Evolutionary conservation across 2,113 vertebrate genomes (phyloP), one percentile per base, ranked within the genome.

Genomic region (Nerophis lumbriciformis): DNA sequence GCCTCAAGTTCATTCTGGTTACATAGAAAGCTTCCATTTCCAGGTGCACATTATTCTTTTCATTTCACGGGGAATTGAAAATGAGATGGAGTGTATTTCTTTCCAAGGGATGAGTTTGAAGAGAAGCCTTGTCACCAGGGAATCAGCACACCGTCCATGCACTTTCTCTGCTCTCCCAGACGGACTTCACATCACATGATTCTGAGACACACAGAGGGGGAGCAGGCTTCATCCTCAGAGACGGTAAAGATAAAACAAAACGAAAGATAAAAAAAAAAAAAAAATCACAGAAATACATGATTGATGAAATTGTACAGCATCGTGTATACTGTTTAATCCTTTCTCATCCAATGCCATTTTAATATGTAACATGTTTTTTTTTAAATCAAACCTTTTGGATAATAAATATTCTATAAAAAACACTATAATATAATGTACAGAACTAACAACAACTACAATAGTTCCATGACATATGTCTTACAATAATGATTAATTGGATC

Each of bases 51-150:
- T 42, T 53, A 36, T 84, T 86, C 84, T 83, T 88, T 87, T 81
- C 85, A 90, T 90, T 89, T 88, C 75, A 74, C 73, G 71, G 80
- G 67, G 78, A 87, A 88, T 90, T 84, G 85, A 88, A 89, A 85
- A 83, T 69, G 72, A 83, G 84, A 83, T 80, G 74, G 71, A 72
- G 73, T 75, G 56, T 78, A 73, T 64, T 70, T 71, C 36, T 74
- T 73, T 79, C 72, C 74, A 67, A 69, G 83, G 86, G 88, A 89
- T 89, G 88, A 83, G 84, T 87, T 89, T 87, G 85, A 89, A 89
- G 85, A 85, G 85, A 73, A 79, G 80, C 87, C 89, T 89, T 91
- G 88, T 90, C 85, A 83, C 78, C 58, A 11, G 72, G 85, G 85
- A 90, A 90, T 90, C 88, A 88, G 85, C 83, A 88, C 83, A 83